These are phyloP conservation scores for Hippocampus mohnikei DNA, from an alignment of 2,113 vertebrate genomes.

Conservation along the genomic window DNA sequence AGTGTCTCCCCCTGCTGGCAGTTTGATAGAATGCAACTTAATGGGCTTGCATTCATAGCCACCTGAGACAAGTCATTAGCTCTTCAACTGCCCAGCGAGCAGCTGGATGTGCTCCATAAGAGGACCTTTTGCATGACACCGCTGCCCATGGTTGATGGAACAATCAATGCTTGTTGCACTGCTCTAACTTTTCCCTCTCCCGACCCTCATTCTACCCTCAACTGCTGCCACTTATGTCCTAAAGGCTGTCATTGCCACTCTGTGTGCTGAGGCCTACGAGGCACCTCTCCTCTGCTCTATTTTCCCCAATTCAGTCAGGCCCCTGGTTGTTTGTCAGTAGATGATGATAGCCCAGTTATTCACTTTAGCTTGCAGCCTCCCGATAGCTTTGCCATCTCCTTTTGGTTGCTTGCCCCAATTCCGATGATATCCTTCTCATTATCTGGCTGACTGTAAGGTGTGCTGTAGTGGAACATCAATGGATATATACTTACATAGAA, in stretches of 20 bases:
- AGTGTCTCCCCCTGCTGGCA: neutral
- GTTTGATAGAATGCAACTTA: neutral
- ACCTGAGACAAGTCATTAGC: constrained; percentile 25
- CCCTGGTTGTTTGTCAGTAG: constrained; percentile 67
- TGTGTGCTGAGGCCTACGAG: constrained; percentile 58
- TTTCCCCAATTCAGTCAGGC: constrained; percentile 65
- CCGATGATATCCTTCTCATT: constrained; percentile 18
- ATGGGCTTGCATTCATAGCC: neutral
- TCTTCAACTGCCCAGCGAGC: constrained; percentile 38
- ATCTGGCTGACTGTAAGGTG: neutral
- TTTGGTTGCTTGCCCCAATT: constrained; percentile 29
- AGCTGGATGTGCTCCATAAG: constrained; percentile 24
- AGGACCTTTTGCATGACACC: constrained; percentile 38
- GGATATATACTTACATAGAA: neutral
- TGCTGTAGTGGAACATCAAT: neutral
- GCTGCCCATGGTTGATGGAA: constrained; percentile 47
- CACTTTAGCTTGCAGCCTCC: constrained; percentile 57
- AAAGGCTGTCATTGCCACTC: constrained; percentile 67
- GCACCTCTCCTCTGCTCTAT: constrained; percentile 55
- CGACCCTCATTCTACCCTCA: constrained; percentile 63
- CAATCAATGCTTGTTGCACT: constrained; percentile 53
- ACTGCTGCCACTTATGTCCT: constrained; percentile 65
- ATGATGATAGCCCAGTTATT: constrained; percentile 60
- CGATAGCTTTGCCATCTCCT: constrained; percentile 56
- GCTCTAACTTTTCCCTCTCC: constrained; percentile 48